Evolutionary conservation across 1,140 invertebrate genomes (phyloP).

Genomic region (Acromyrmex echinatior): DNA sequence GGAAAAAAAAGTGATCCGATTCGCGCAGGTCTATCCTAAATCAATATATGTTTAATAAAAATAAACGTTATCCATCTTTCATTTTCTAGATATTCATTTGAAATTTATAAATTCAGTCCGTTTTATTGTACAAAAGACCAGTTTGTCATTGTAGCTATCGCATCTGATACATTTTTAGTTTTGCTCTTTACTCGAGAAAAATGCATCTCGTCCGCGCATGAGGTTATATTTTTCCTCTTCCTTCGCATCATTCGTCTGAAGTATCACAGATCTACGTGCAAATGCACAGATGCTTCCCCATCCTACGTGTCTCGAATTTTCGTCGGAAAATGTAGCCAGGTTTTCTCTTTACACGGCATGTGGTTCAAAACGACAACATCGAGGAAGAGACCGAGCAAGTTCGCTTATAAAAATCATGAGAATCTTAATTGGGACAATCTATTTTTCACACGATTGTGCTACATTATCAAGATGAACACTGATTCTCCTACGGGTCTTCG

Average conservation of each 20-base stretch:
- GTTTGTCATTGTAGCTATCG: constrained; percentile 1
- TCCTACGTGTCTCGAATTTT: constrained; percentile 46
- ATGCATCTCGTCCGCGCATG: neutral
- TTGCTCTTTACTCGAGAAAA: neutral
- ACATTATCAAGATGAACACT: constrained; percentile 17
- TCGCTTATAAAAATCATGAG: neutral
- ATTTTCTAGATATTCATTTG: neutral
- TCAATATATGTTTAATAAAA: neutral
- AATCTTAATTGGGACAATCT: constrained; percentile 9
- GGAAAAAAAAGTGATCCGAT: no score
- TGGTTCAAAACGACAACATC: neutral
- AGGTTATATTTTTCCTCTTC: constrained; percentile 35
- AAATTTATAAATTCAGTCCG: neutral
- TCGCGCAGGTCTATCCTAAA: neutral
- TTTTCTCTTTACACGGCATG: constrained; percentile 16
- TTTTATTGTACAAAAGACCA: neutral
- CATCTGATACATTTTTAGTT: constrained; percentile 10
- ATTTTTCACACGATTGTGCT: neutral
- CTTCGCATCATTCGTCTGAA: constrained; percentile 7
- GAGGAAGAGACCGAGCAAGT: neutral
- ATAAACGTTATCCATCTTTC: neutral
- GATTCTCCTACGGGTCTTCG: neutral
- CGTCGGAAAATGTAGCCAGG: neutral
- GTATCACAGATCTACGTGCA: constrained; percentile 42
- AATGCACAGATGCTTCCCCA: constrained; percentile 45